These are phyloP conservation scores for Tursiops truncatus DNA, from an alignment of 2,113 vertebrate species.

Conservation along the genomic window DNA sequence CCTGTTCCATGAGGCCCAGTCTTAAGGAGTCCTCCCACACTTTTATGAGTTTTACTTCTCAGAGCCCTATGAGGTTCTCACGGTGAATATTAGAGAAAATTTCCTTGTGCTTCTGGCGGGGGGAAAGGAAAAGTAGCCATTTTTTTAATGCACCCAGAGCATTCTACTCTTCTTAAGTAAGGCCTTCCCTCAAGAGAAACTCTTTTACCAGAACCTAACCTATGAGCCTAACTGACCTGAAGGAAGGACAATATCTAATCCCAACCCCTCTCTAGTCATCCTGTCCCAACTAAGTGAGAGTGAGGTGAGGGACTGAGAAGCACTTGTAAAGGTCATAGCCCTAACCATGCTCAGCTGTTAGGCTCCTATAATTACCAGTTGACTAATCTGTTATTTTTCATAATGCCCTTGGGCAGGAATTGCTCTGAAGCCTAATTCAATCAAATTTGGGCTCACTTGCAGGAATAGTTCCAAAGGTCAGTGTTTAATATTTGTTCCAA, in stretches of 20 bases:
- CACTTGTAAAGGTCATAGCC: not conserved
- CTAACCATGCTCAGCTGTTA: not conserved
- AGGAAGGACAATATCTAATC: not conserved
- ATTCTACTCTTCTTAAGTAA: not conserved
- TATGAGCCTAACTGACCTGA: not conserved
- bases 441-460: not conserved
- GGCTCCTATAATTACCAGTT: not conserved
- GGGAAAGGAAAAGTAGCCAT: not conserved
- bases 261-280: not conserved
- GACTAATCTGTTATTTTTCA: not conserved
- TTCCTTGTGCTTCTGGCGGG: not conserved
- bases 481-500: conserved; percentile 11
- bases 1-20: not conserved
- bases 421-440: not conserved
- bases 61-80: not conserved
- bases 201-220: not conserved
- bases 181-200: not conserved
- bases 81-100: not conserved
- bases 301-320: not conserved
- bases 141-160: not conserved
- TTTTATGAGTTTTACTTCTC: not conserved
- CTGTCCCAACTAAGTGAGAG: not conserved
- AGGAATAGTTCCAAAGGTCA: not conserved
- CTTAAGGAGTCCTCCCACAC: not conserved
- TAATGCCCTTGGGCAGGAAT: not conserved